Evolutionary conservation across 2,888 invertebrate species (phyloP).

Genomic region (Drosophila leonis): DNA sequence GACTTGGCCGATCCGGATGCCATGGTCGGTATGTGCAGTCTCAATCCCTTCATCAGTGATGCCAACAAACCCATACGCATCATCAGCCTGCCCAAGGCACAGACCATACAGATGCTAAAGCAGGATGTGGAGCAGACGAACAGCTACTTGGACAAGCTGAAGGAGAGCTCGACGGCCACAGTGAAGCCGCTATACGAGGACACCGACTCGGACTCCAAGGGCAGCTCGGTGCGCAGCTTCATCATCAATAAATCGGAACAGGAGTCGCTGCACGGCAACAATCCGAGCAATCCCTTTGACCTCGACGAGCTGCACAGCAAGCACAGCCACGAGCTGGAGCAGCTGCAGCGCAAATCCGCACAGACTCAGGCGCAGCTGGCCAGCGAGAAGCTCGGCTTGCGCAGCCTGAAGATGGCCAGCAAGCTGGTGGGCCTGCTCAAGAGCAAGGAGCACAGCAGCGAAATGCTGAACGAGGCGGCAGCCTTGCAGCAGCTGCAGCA

Average conservation of each 20-base stretch:
- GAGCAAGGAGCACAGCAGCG: constrained; percentile 56
- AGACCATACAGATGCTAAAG: constrained; percentile 79
- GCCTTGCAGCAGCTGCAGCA: constrained; percentile 73
- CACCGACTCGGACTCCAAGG: constrained; percentile 84
- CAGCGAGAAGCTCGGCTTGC: constrained; percentile 80
- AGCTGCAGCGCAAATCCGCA: constrained; percentile 86
- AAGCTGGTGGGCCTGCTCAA: constrained; percentile 78
- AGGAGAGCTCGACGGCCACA: constrained; percentile 62
- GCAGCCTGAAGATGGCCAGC: constrained; percentile 77
- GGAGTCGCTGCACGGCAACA: constrained; percentile 85
- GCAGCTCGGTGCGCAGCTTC: constrained; percentile 83
- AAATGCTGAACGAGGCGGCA: constrained; percentile 40
- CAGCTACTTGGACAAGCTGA: constrained; percentile 80
- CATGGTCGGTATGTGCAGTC: constrained; percentile 62
- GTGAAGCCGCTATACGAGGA: constrained; percentile 84
- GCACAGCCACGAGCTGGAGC: constrained; percentile 82
- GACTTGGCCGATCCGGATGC: constrained; percentile 78
- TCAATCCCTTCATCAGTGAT: constrained; percentile 82
- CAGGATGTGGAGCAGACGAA: constrained; percentile 66
- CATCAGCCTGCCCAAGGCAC: constrained; percentile 83
- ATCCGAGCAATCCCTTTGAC: constrained; percentile 85
- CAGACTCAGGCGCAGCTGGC: constrained; percentile 63
- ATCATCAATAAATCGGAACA: constrained; percentile 84
- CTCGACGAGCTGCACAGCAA: constrained; percentile 85
- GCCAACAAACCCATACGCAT: constrained; percentile 84